These are phyloP conservation scores for Oreocharis arfaki DNA, from an alignment of 2,113 vertebrate species.

Conservation along the genomic window DNA sequence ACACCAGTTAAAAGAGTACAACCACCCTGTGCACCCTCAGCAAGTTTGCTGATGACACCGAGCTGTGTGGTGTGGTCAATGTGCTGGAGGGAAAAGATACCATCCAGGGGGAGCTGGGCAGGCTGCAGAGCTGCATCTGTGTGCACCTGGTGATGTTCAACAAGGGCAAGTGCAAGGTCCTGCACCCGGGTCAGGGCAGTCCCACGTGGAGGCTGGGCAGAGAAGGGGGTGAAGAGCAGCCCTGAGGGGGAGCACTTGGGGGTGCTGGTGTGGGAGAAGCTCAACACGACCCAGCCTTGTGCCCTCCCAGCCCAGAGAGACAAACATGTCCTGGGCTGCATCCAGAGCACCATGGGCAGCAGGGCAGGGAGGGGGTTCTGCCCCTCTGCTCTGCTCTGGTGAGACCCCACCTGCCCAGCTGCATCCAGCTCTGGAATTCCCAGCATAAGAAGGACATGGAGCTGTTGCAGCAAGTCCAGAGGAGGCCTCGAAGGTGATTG, in stretches of 20 bases:
- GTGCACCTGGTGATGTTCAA: background rate
- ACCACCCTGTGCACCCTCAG: background rate
- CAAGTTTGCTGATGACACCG: background rate
- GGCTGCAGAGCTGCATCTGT: background rate
- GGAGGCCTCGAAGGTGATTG: background rate
- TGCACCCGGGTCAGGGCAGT: background rate
- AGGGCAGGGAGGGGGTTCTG: background rate
- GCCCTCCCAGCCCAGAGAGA: background rate
- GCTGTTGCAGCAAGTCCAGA: background rate
- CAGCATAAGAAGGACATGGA: background rate
- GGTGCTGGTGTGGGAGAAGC: background rate
- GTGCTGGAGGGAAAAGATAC: background rate
- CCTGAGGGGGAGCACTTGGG: background rate
- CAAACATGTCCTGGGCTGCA: background rate
- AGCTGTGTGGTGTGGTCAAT: background rate
- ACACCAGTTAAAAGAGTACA: background rate
- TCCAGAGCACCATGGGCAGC: background rate
- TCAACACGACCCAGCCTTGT: accelerated
- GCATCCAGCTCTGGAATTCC: background rate
- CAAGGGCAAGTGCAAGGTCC: background rate
- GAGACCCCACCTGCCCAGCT: no score
- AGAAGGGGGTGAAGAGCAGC: background rate
- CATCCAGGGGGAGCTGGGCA: background rate
- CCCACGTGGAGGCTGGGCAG: background rate
- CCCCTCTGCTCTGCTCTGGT: background rate